Evolutionary conservation across 2,888 invertebrate species (phyloP), one percentile per base, ranked within the genome.

Genomic region (Leucania comma): DNA sequence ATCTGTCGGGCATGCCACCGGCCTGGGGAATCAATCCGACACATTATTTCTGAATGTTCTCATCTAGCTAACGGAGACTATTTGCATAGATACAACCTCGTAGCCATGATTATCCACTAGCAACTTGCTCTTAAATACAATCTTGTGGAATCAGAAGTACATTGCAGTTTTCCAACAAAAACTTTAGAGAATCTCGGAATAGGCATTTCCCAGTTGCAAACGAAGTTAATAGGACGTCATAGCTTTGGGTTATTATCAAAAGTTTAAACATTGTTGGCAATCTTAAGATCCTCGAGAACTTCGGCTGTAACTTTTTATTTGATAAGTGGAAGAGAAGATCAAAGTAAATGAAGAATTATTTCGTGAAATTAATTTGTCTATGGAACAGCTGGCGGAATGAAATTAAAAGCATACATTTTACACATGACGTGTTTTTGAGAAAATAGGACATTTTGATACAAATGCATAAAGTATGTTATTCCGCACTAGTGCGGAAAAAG

Each of bases 231-330:
- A n/a, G n/a, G 22, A 56, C 64, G 46, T 57, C 78, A 64, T 65
- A 20, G 42, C 70, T 60, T 68, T 10, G 35, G 64, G 48, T 64
- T 75, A 75, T 60, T 51, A 32, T 38, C 29, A 57, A 71, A 75
- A 77, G 78, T 71, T 75, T 51, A 46, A 70, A 57, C 63, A 17
- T 56, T 59, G 70, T 62, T 46, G 50, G 50, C 59, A 42, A 22
- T 50, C 32, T 12, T 14, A 35, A 53, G 38, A n/a, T 56, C 3
- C 38, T 26, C 8, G 20, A 35, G 14, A 57, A 56, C 51, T 71
- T 75, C 6, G 38, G 51, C n/a, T 10, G 3, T 5, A 51, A 57
- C 46, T 71, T 71, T 75, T 60, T 38, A 60, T 70, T 70, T 60
- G 29, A 24, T 60, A 29, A n/a, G 14, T 60, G 42, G 32, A 63